These are phyloP conservation scores for Threskiornis aethiopicus DNA, from an alignment of 2,797 vertebrate species.

Conservation along the genomic window DNA sequence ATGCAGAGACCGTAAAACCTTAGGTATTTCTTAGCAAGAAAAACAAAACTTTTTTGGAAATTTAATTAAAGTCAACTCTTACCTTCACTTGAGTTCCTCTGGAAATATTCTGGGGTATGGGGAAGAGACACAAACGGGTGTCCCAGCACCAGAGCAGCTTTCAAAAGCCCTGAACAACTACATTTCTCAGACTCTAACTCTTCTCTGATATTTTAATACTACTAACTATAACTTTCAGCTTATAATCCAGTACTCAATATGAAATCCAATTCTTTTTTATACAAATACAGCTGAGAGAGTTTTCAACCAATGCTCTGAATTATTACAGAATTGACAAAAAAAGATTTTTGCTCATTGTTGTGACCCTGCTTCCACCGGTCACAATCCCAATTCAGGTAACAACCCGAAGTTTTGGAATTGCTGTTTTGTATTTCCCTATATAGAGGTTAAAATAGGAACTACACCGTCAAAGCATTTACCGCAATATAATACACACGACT, in stretches of 20 bases:
- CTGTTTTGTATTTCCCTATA: background rate
- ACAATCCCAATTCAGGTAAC: background rate
- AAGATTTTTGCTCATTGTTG: background rate
- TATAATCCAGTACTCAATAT: background rate
- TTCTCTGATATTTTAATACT: background rate
- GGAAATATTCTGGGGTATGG: background rate
- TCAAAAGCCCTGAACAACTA: background rate
- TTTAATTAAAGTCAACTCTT: background rate
- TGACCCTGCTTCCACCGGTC: background rate
- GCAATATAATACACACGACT: background rate
- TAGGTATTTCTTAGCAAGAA: background rate
- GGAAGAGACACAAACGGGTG: background rate
- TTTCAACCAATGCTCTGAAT: no score
- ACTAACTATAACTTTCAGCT: background rate
- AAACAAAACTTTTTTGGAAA: background rate
- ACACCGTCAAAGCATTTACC: background rate
- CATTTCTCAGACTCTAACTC: background rate
- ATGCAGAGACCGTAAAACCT: background rate
- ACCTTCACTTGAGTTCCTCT: background rate
- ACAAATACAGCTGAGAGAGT: background rate
- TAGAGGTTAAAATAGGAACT: background rate
- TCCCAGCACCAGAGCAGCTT: background rate
- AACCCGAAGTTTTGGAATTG: background rate
- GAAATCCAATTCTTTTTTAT: background rate
- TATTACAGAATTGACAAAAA: background rate